phyloP scores from a whole-genome alignment of 2,797 vertebrate species.

The Pyrocephalus nanus region DNA sequence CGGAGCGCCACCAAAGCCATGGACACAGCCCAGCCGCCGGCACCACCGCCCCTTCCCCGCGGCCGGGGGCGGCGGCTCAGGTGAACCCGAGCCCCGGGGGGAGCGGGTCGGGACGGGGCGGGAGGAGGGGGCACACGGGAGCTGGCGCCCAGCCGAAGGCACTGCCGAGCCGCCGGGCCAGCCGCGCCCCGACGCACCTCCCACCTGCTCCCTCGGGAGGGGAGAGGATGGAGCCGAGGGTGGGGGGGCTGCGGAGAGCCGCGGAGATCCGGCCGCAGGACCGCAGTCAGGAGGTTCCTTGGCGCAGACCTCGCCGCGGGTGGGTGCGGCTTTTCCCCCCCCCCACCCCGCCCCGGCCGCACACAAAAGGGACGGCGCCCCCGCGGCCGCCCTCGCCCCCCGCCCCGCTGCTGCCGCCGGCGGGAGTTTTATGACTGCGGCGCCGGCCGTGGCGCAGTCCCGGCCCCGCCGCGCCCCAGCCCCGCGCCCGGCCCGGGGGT shows the following conservation, averaged over 20 bases:
- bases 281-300: background rate
- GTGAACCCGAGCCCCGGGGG: background rate
- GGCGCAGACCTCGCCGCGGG: background rate
- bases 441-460: background rate
- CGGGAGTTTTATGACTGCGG: conserved; percentile 61
- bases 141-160: background rate
- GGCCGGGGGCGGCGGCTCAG: background rate
- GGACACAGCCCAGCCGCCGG: background rate
- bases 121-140: background rate
- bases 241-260: background rate
- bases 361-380: conserved; percentile 13
- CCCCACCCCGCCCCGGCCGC: background rate
- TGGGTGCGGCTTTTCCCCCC: conserved; percentile 3
- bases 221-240: background rate
- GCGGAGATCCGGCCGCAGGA: background rate
- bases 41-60: background rate
- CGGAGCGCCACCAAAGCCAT: background rate
- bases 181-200: conserved; percentile 6
- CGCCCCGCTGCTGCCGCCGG: background rate
- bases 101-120: too few species aligned
- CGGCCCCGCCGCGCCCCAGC: background rate
- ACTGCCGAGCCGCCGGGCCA: background rate
- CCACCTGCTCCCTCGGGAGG: conserved; percentile 21
- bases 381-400: background rate
- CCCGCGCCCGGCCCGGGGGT: background rate